Conservation (phyloP, 2,888 invertebrate genomes). For the Platycheirus albimanus region DNA sequence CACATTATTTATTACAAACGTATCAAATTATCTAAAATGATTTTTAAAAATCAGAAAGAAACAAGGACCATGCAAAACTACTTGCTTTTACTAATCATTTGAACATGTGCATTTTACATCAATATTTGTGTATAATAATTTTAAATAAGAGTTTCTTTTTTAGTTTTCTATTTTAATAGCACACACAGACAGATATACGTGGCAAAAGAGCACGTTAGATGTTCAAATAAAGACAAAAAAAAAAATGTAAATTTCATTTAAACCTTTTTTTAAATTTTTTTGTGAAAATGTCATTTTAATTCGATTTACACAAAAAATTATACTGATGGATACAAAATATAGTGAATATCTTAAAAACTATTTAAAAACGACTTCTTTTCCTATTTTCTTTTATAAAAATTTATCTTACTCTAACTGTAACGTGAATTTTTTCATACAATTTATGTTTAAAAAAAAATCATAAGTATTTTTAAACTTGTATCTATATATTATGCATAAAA, state of each 20-base stretch:
- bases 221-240: conserved; percentile 54
- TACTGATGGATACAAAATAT: conserved; percentile 1
- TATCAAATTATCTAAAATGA: too few relatives aligned
- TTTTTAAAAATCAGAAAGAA: not conserved
- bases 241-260: too few relatives aligned
- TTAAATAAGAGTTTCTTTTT: conserved; percentile 10
- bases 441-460: conserved; percentile 26
- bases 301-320: conserved; percentile 69
- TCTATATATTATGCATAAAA: conserved; percentile 67
- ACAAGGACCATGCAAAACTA: conserved; percentile 54
- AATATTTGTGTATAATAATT: conserved; percentile 18
- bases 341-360: conserved; percentile 34
- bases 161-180: conserved; percentile 27
- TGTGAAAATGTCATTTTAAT: conserved; percentile 72
- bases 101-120: conserved; percentile 62
- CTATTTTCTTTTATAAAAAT: conserved; percentile 41
- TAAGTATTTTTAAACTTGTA: conserved; percentile 18
- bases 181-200: conserved; percentile 83
- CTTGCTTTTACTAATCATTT: conserved; percentile 34
- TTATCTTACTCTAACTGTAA: conserved; percentile 29
- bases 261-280: conserved; percentile 43
- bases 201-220: conserved; percentile 81
- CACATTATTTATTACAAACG: too few relatives aligned
- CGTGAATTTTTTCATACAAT: conserved; percentile 26
- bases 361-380: conserved; percentile 6